A percentile compares a stretch with the other conserved stretches of the same genome.
Conservation (phyloP, 2,888 invertebrate species). For the Epistrophe eligans region DNA sequence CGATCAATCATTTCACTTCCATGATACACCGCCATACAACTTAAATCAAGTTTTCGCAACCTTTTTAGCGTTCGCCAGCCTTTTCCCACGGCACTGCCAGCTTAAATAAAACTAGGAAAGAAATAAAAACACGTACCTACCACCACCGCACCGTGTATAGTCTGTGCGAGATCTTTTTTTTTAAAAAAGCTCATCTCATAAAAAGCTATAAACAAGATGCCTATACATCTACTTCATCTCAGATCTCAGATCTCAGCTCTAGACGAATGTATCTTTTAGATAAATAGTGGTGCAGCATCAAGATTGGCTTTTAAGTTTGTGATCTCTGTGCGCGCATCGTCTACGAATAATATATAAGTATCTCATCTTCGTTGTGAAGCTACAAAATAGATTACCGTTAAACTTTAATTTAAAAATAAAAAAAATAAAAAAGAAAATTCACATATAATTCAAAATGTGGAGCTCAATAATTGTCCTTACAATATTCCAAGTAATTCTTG, state of each 20-base stretch:
- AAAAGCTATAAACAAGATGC: slow-evolving; percentile 47
- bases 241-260: slow-evolving; percentile 24
- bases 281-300: slow-evolving; percentile 73
- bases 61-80: not conserved
- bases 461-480: slow-evolving; percentile 77
- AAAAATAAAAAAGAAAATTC: slow-evolving; percentile 39
- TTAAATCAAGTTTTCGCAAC: slow-evolving; percentile 42
- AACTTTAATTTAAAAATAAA: slow-evolving; percentile 49
- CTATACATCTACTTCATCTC: slow-evolving; percentile 15
- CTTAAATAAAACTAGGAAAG: slow-evolving; percentile 7
- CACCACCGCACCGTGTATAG: not conserved
- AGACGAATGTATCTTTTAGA: slow-evolving; percentile 66
- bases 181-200: slow-evolving; percentile 50
- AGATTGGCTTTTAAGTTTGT: slow-evolving; percentile 78
- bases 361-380: slow-evolving; percentile 62
- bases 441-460: slow-evolving; percentile 77
- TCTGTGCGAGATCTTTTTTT: slow-evolving; percentile 4
- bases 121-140: not conserved
- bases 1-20: slow-evolving; percentile 6
- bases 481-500: slow-evolving; percentile 77
- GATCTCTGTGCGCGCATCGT: slow-evolving; percentile 74
- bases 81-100: slow-evolving; percentile 18
- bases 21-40: slow-evolving; percentile 1
- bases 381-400: slow-evolving; percentile 41
- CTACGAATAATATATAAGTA: slow-evolving; percentile 56